These are phyloP conservation scores for Zophobas atratus DNA, from an alignment of 1,140 invertebrate genomes.

Conservation along the genomic window DNA sequence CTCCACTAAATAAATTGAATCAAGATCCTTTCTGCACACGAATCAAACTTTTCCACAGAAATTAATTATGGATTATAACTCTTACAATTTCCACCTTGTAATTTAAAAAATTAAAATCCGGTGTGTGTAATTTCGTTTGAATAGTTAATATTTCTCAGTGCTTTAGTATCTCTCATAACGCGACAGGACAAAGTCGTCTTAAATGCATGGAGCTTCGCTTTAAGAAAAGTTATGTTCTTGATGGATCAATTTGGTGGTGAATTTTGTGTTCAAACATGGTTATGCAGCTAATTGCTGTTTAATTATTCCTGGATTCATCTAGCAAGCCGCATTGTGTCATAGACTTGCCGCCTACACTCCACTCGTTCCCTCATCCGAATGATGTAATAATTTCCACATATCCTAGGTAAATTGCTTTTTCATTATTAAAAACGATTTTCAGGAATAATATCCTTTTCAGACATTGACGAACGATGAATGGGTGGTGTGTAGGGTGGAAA, in stretches of 20 bases:
- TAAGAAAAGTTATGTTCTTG: conserved; percentile 37
- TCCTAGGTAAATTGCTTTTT: conserved; percentile 37
- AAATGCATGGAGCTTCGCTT: conserved; percentile 23
- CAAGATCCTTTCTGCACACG: conserved; percentile 5
- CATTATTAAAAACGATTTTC: conserved; percentile 34
- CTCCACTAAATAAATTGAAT: conserved; percentile 1
- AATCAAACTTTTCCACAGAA: not conserved
- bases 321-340: conserved; percentile 28
- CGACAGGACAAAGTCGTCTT: not conserved
- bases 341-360: conserved; percentile 13
- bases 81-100: not conserved
- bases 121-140: conserved; percentile 33
- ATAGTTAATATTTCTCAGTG: not conserved
- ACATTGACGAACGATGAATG: conserved; percentile 9
- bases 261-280: conserved; percentile 40
- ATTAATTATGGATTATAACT: conserved; percentile 13
- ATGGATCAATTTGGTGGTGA: conserved; percentile 36
- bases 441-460: conserved; percentile 8
- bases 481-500: not conserved
- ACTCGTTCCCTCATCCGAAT: not conserved
- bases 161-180: too few species aligned
- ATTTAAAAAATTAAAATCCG: conserved; percentile 21
- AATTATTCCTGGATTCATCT: conserved; percentile 42
- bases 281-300: conserved; percentile 40
- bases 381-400: conserved; percentile 30